Evolutionary conservation across 2,113 vertebrate species (phyloP).

Genomic region (Myrmophylax atrothorax): DNA sequence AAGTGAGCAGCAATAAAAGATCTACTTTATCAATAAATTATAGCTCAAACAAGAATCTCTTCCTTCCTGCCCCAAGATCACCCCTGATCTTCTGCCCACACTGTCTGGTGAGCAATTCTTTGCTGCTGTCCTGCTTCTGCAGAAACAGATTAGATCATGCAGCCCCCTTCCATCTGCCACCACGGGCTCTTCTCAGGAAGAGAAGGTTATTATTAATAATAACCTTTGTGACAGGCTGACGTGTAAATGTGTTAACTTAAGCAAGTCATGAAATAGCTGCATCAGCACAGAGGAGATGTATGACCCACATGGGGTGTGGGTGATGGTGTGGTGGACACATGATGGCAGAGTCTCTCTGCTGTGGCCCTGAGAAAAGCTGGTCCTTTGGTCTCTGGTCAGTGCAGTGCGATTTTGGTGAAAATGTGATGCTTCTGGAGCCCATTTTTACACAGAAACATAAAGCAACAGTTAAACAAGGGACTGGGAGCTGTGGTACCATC

Average conservation of each 20-base stretch:
- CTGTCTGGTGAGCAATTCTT: neutral
- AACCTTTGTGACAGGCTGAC: neutral
- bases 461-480: neutral
- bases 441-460: neutral
- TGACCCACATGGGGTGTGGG: rapidly evolving
- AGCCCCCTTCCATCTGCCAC: neutral
- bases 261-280: neutral
- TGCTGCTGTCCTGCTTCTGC: rapidly evolving
- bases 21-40: neutral
- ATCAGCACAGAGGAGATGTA: neutral
- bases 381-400: neutral
- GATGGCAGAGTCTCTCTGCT: neutral
- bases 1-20: neutral
- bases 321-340: neutral
- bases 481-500: neutral
- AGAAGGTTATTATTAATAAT: neutral
- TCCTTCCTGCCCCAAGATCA: neutral
- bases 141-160: neutral
- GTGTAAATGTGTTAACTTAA: neutral
- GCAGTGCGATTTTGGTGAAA: neutral
- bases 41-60: neutral
- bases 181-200: neutral
- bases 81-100: rapidly evolving
- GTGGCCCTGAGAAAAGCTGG: neutral
- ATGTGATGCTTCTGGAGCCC: neutral